Evolutionary conservation across 1,140 invertebrate species (phyloP).

Genomic region (Meloidogyne hapla): DNA sequence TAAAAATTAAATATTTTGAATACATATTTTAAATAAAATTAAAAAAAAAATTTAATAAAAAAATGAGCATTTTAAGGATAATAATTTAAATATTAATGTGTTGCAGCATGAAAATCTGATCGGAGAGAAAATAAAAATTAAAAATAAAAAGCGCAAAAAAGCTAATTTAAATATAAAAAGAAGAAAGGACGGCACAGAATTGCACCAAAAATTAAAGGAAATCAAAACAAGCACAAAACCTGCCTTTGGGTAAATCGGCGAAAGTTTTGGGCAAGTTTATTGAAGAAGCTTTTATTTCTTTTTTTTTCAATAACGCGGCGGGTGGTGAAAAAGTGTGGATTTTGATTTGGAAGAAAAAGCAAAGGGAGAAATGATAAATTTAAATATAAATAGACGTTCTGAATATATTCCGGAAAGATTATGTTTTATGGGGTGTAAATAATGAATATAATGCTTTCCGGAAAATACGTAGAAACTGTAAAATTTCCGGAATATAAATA

Average conservation of each 20-base stretch:
- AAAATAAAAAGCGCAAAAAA: neutral
- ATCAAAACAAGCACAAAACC: neutral
- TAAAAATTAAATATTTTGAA: too few relatives aligned
- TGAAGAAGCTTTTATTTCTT: neutral
- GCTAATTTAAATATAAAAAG: neutral
- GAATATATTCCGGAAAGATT: too few relatives aligned
- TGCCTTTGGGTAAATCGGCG: neutral
- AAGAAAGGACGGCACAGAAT: neutral
- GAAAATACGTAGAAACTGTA: too few relatives aligned
- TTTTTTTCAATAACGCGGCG: conserved; percentile 1
- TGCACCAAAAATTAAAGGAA: conserved; percentile 1
- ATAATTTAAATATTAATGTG: neutral
- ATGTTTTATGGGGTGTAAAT: too few relatives aligned
- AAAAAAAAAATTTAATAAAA: neutral
- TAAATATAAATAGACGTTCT: too few relatives aligned
- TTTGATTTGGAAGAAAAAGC: neutral
- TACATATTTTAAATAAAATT: too few relatives aligned
- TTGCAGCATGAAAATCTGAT: neutral
- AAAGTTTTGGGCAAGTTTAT: neutral
- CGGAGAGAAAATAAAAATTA: neutral
- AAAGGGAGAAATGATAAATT: neutral
- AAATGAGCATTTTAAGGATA: neutral
- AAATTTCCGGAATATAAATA: too few relatives aligned
- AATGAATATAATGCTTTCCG: too few relatives aligned
- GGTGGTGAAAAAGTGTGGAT: neutral